Evolutionary conservation across 2,113 vertebrate species (phyloP).

Genomic region (Malurus alboscapulatus): DNA sequence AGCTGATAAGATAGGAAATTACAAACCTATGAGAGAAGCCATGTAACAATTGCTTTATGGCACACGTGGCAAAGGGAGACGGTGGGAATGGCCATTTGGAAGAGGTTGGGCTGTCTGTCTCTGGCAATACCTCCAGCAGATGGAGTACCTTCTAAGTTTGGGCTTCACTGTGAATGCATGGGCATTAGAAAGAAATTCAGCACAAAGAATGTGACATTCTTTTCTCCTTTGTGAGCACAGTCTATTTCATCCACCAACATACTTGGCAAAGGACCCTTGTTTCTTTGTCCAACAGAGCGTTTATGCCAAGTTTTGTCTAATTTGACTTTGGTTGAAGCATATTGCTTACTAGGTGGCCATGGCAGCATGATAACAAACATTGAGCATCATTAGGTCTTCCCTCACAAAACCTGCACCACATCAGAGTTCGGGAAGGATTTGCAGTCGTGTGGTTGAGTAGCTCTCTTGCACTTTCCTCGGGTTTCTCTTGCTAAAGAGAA

Average conservation of each 20-base stretch:
- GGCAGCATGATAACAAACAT: slow-evolving; percentile 27
- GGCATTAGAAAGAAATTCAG: neutral
- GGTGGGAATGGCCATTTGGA: neutral
- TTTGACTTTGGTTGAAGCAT: neutral
- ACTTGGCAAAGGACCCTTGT: neutral
- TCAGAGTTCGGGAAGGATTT: neutral
- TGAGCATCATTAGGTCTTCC: neutral
- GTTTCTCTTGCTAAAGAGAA: neutral
- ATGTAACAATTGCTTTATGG: neutral
- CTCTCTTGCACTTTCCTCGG: neutral
- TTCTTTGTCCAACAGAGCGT: neutral
- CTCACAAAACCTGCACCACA: neutral
- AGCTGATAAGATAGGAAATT: neutral
- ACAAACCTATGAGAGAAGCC: neutral
- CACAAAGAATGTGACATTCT: neutral
- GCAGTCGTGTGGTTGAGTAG: neutral
- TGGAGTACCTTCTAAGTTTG: neutral
- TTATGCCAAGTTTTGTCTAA: neutral
- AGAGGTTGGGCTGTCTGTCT: neutral
- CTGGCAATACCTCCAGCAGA: neutral
- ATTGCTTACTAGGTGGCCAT: slow-evolving; percentile 24
- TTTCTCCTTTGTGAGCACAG: neutral
- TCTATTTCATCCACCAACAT: neutral
- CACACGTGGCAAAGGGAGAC: neutral
- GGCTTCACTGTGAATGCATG: neutral